A percentile compares a stretch with the other conserved stretches of the same genome.
Conservation (phyloP, 2,888 invertebrate species). For the Vanessa cardui region DNA sequence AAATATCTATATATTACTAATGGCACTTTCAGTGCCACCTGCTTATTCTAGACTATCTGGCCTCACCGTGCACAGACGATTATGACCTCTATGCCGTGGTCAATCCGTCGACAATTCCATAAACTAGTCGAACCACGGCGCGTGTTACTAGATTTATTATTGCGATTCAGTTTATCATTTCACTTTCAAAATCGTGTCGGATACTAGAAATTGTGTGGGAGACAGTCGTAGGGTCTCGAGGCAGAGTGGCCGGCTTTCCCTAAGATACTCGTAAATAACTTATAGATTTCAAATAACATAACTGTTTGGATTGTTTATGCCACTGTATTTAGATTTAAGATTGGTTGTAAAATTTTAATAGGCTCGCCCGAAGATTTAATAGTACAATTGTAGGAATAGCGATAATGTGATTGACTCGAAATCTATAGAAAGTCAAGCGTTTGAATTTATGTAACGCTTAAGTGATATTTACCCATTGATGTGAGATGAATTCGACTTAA, state of each 20-base stretch:
- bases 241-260: constrained; percentile 60
- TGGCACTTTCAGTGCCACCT: constrained; percentile 33
- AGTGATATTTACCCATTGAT: neutral
- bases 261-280: constrained; percentile 65
- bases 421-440: constrained; percentile 37
- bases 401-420: constrained; percentile 36
- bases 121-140: constrained; percentile 48
- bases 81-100: constrained; percentile 29
- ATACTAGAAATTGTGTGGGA: constrained; percentile 65
- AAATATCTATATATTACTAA: constrained; percentile 24
- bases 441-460: constrained; percentile 17
- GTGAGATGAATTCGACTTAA: constrained; percentile 21
- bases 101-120: constrained; percentile 40
- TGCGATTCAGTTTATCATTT: constrained; percentile 60
- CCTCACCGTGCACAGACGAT: constrained; percentile 29
- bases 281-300: constrained; percentile 68
- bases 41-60: constrained; percentile 26
- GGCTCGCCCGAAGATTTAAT: constrained; percentile 43
- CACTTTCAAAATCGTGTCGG: constrained; percentile 69
- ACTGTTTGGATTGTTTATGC: constrained; percentile 54
- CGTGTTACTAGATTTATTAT: constrained; percentile 64
- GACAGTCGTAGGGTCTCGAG: constrained; percentile 53
- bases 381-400: constrained; percentile 38
- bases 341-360: constrained; percentile 50
- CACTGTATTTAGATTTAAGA: constrained; percentile 53